Evolutionary conservation across 1,140 invertebrate species (phyloP).

Genomic region (Globodera ellingtonae): DNA sequence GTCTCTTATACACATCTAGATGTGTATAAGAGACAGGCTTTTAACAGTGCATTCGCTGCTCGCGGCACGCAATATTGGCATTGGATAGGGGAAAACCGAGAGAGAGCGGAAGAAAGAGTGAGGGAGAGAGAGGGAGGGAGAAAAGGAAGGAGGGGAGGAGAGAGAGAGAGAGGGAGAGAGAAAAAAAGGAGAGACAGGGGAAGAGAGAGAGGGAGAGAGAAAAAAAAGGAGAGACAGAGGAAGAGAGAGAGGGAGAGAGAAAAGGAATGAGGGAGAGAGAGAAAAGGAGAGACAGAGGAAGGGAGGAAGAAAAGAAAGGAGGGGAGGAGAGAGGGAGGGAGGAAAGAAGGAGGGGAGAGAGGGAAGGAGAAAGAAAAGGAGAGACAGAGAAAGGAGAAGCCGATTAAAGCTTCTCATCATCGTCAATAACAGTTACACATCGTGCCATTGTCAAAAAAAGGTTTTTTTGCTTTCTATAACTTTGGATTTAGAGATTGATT

Average conservation of each 20-base stretch:
- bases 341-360: background rate
- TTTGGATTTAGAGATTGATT: background rate
- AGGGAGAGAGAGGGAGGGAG: background rate
- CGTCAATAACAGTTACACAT: background rate
- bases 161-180: background rate
- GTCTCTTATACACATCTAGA: too few species aligned
- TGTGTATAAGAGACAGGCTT: too few species aligned
- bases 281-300: background rate
- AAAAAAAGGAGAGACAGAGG: background rate
- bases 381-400: background rate
- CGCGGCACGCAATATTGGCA: too few species aligned
- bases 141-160: background rate
- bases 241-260: constrained; percentile 3
- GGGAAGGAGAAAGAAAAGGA: background rate
- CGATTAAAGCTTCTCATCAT: background rate
- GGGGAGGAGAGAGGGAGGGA: constrained; percentile 4
- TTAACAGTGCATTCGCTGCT: too few species aligned
- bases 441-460: too few species aligned
- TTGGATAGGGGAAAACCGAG: background rate
- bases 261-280: background rate
- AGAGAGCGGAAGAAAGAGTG: background rate
- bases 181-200: background rate
- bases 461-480: too few species aligned
- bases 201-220: constrained; percentile 3
- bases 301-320: background rate